Evolutionary conservation across 2,113 vertebrate genomes (phyloP).

Genomic region (Illadopsis cleaveri): DNA sequence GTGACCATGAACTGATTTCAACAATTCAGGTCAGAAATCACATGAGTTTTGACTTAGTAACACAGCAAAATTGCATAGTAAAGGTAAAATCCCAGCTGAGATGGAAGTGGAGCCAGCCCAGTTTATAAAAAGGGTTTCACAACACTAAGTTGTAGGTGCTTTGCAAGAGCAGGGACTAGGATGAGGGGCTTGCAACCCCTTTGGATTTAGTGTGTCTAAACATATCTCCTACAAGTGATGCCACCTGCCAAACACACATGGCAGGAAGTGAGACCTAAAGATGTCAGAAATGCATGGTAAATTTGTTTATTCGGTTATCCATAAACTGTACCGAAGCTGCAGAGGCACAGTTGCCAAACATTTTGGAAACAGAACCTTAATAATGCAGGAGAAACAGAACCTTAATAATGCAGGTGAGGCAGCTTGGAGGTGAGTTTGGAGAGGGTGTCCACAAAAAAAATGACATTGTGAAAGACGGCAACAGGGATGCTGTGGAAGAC

Average conservation of each 20-base stretch:
- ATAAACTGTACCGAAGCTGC: not conserved
- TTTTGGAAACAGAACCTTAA: not conserved
- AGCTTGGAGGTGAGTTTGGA: not conserved
- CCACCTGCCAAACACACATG: not conserved
- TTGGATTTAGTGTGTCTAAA: not conserved
- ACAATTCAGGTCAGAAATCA: not conserved
- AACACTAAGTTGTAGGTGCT: not conserved
- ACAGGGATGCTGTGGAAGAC: not conserved
- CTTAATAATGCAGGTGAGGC: not conserved
- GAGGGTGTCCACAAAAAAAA: not conserved
- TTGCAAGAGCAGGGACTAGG: not conserved
- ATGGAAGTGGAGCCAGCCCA: not conserved
- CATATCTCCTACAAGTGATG: not conserved
- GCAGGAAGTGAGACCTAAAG: not conserved
- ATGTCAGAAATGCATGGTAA: not conserved
- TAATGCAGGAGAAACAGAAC: not conserved
- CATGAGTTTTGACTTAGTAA: not conserved
- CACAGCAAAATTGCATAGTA: not conserved
- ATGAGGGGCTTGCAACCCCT: not conserved
- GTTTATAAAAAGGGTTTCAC: not conserved
- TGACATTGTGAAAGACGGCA: not conserved
- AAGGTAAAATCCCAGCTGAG: not conserved
- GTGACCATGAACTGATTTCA: not conserved
- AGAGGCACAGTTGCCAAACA: not conserved
- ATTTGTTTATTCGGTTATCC: not conserved